A percentile compares a stretch with the other conserved stretches of the same genome.
These are phyloP conservation scores for Eublepharis macularius DNA, from an alignment of 2,113 vertebrate species.

Conservation along the genomic window DNA sequence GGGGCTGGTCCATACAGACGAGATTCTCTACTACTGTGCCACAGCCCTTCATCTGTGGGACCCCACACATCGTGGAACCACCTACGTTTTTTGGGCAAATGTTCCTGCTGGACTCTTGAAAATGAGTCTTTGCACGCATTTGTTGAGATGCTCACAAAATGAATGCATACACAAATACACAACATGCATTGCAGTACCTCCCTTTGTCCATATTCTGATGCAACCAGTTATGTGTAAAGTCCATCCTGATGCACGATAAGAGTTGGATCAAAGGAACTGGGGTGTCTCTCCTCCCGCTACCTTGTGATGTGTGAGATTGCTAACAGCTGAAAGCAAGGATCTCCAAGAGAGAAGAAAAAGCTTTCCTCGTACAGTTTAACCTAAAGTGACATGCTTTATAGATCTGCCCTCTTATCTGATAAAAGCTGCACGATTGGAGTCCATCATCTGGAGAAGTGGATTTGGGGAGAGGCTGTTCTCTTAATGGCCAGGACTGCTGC, in stretches of 20 bases:
- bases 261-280: neutral
- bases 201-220: too few species aligned
- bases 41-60: too few species aligned
- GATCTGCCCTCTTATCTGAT: neutral
- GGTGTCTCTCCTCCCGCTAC: rapidly evolving
- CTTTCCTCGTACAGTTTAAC: neutral
- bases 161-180: too few species aligned
- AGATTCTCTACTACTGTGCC: too few species aligned
- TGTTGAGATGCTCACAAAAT: too few species aligned
- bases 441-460: neutral
- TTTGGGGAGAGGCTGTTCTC: neutral
- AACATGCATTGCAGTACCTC: too few species aligned
- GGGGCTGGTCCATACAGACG: too few species aligned
- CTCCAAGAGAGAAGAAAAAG: neutral
- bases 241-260: neutral
- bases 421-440: neutral
- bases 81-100: too few species aligned
- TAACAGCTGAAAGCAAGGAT: neutral
- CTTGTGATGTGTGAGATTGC: neutral
- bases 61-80: too few species aligned
- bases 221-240: too few species aligned
- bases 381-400: neutral
- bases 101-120: too few species aligned
- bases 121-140: too few species aligned
- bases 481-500: rapidly evolving